Conservation (phyloP, 1,140 invertebrate genomes). For the Drosophila guanche region DNA sequence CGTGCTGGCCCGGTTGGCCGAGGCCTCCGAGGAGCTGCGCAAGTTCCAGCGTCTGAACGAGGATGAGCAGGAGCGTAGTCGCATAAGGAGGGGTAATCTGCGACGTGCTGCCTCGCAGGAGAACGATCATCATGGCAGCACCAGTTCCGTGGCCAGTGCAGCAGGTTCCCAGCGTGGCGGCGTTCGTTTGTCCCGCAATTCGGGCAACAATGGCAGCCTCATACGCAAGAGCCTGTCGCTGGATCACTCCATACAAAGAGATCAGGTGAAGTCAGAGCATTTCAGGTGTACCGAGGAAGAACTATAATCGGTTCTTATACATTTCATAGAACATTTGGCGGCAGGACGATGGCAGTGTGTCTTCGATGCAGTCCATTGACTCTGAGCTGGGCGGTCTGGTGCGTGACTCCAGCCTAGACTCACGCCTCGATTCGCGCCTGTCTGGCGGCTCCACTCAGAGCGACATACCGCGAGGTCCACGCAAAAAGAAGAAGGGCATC, state of each 20-base stretch:
- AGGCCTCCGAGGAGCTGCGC: slow-evolving; percentile 85
- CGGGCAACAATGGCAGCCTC: slow-evolving; percentile 85
- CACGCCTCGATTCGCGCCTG: slow-evolving; percentile 86
- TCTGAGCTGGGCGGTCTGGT: slow-evolving; percentile 84
- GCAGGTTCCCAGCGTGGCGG: slow-evolving; percentile 79
- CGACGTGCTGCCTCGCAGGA: slow-evolving; percentile 84
- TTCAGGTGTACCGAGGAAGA: background rate
- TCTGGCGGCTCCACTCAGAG: slow-evolving; percentile 93
- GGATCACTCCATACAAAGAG: slow-evolving; percentile 87
- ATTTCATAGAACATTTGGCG: slow-evolving; percentile 86
- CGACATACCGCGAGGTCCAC: slow-evolving; percentile 89
- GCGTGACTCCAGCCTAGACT: slow-evolving; percentile 84
- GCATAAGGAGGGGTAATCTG: slow-evolving; percentile 81
- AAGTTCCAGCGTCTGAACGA: slow-evolving; percentile 84
- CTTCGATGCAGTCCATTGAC: slow-evolving; percentile 91
- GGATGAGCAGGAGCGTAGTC: slow-evolving; percentile 84
- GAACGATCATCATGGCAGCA: slow-evolving; percentile 80
- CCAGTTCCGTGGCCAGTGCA: slow-evolving; percentile 74
- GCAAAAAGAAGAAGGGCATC: slow-evolving; percentile 92
- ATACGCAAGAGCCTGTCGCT: slow-evolving; percentile 90
- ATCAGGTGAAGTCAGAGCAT: slow-evolving; percentile 53
- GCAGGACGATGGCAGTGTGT: slow-evolving; percentile 90
- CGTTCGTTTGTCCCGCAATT: slow-evolving; percentile 80
- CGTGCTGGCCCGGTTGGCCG: slow-evolving; percentile 83
- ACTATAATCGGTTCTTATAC: background rate